A percentile compares a stretch with the other conserved stretches of the same genome.
Evolutionary conservation across 2,888 invertebrate genomes (phyloP).

Genomic region (Stenolophus ochropezus): DNA sequence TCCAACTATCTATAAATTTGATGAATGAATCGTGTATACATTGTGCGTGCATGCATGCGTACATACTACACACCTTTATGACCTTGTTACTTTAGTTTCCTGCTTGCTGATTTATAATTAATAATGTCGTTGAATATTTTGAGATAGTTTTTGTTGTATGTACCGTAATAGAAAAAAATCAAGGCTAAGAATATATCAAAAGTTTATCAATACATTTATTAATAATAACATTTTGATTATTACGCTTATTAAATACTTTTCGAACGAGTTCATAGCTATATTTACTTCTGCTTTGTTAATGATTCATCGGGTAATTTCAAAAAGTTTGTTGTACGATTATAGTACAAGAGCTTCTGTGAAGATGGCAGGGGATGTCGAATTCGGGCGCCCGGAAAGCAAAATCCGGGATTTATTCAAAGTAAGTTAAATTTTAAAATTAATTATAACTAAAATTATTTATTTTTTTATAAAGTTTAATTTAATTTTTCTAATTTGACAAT

Average conservation of each 20-base stretch:
- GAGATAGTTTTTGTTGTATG: slow-evolving; percentile 45
- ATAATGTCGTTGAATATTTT: slow-evolving; percentile 43
- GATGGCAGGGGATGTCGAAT: no score
- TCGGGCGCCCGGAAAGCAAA: no score
- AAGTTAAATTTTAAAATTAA: no score
- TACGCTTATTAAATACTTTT: not conserved
- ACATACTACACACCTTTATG: slow-evolving; percentile 46
- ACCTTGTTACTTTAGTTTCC: slow-evolving; percentile 42
- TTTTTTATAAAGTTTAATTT: no score
- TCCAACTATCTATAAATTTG: slow-evolving; percentile 1
- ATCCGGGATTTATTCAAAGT: no score
- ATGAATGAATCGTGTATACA: slow-evolving; percentile 21
- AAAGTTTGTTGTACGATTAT: no score
- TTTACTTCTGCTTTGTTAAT: not conserved
- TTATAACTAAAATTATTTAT: no score
- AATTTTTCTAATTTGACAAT: no score
- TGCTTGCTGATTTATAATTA: slow-evolving; percentile 45
- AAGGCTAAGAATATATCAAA: slow-evolving; percentile 33
- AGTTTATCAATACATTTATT: not conserved
- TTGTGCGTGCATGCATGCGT: not conserved
- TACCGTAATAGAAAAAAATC: slow-evolving; percentile 33
- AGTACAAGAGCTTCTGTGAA: no score
- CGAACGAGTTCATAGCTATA: no score
- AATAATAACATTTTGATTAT: not conserved
- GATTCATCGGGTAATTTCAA: no score